Evolutionary conservation across 1,140 invertebrate genomes (phyloP), one percentile per base, ranked within the genome.

Genomic region (Sitobion miscanthi): DNA sequence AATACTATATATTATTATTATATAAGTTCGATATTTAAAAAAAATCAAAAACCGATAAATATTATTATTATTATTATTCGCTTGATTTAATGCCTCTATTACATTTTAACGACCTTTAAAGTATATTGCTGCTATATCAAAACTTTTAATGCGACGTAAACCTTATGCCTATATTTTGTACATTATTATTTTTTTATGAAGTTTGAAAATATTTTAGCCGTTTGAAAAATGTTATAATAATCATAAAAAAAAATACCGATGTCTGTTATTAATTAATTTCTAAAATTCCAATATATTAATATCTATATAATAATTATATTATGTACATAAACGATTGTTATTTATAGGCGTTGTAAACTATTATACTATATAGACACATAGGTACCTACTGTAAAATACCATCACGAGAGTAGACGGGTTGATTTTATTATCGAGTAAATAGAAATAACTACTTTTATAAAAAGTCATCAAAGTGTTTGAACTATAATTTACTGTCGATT

Each of bases 391-490:
- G 30, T 87, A 30, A 87, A 49, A 49, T 85, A 25, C 38, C 21
- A 23, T 45, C 49, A 85, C 20, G 42, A 42, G 6, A 87, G 25
- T 86, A 9, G 7, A 49, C 85, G 30, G 30, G 85, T 25, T 49
- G 45, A 35, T 87, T 87, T 87, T 49, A n/a, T 20, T 49, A 47
- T 49, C 5, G 30, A 87, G 30, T 45, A 0, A 4, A 49, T 45
- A 20, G 30, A 38, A 38, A 87, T 54, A 89, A 54, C 49, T 14
- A 54, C n/a, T 89, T 38, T 54, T 57, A 54, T 89, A 54, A 89
- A 54, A 89, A 89, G n/a, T 89, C 21, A 38, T 89, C n/a, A 89
- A 54, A 89, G n/a, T 38, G 87, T 89, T 89, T 89, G n/a, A 54
- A 89, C 49, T 54, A 69, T 69, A 89, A 89, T 89, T 38, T 54